Base-by-base conservation (phyloP, 2,113 vertebrate genomes). In the Bos taurus region DNA sequence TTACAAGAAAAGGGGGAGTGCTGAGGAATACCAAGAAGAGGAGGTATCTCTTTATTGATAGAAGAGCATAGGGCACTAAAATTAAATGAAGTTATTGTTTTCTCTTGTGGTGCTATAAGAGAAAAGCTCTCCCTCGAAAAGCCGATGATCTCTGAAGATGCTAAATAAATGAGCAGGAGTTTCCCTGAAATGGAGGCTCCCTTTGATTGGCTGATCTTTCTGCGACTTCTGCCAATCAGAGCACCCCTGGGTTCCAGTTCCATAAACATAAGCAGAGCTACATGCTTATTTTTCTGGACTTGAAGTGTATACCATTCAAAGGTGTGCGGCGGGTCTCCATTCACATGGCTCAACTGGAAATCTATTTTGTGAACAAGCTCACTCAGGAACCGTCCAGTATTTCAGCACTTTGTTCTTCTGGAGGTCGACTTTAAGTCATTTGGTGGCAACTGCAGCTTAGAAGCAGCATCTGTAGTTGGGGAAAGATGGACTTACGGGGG, bases 231-330 rank as follows among this genome's bases (percentile, higher is more conserved):
- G 99, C 99, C 99, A 99, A 99, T 99, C 99, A 98, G 98, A 99
- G 98, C 98, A 98, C 97, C 98, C 92, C 97, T 67, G 98, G 98
- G 98, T 97, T 96, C 56, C 96, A 98, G 98, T 98, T 97, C 99
- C 98, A 99, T 99, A 99, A 99, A 99, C 99, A 99, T 99, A 99
- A 99, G 99, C 99, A 98, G 99, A 99, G 99, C 99, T 98, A 98
- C 98, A 98, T 96, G 97, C 98, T 98, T 96, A 74, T 98, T 96
- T 97, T 89, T 96, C 97, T 43, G 98, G 97, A 96, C 97, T 96
- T 95, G 98, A 97, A 98, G 97, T 78, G 56, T 97, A 56, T 98
- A 92, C 98, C 97, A 74, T 98, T 98, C 82, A 52, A 98, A 98
- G 99, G 99, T 98, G 99, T 97, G 98, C 84, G 96, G 99, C 82